Base-by-base conservation (phyloP, 2,797 vertebrate genomes). In the Gobio occitaniae region DNA sequence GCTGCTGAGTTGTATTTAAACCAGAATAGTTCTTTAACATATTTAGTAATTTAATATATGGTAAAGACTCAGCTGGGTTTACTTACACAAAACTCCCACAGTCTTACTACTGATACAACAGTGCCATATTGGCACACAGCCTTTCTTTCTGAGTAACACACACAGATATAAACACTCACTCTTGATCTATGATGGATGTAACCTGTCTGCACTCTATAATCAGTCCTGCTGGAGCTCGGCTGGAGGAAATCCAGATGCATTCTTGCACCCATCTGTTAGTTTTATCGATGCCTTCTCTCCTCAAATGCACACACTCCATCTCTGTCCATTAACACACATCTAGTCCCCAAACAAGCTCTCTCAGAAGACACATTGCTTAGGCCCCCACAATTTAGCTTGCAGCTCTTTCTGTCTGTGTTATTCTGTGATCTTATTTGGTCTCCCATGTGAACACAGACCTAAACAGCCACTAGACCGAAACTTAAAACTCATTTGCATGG, bases 231-330 rank as follows among this genome's bases (percentile, higher is more conserved):
- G 29, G 47, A 84, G 76, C 76, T 63, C 38, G 32, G 70, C 74
- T 80, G 76, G 86, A 89, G 70, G 63, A 44, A 61, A 80, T 77
- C 65, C 89, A 87, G 72, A 72, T 84, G 84, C 54, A 71, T 84
- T 87, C 78, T 83, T 70, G 77, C 76, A 86, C 82, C 78, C 59
- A 88, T 88, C 66, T 77, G 81, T 87, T 84, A 80, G 80, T 72
- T 68, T 86, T 83, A 87, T 71, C 78, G 48, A 82, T 47, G 70
- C 52, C 68, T 50, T 16, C 68, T 82, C 69, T 86, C 69, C 71
- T 44, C 25, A 79, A 56, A 80, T 38, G 38, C 21, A 78, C 29
- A 86, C 32, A 32, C 52, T 52, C 47, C 19, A 80, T 74, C 66
- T 56, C 76, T 32, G 47, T 59, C 80, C 78, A 83, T 59, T 78